Conservation (phyloP, 1,140 invertebrate species). For the Lepidurus couesii region DNA sequence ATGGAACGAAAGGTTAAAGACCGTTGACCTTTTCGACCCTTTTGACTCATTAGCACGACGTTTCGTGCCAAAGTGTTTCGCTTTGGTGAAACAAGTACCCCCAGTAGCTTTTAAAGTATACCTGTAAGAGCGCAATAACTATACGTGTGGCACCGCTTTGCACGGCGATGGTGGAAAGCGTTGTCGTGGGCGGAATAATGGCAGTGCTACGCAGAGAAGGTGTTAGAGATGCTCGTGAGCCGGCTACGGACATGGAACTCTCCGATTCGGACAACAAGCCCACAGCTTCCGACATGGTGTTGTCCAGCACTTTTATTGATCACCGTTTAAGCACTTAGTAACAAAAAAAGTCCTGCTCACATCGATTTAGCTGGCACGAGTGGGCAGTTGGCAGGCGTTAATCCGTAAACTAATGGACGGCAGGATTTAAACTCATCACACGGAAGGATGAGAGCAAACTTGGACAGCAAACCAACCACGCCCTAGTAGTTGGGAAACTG, state of each 20-base stretch:
- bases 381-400: neutral
- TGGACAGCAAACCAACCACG: neutral
- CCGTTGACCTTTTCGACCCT: neutral
- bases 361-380: neutral
- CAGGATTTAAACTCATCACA: neutral
- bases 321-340: neutral
- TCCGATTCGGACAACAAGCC: slow-evolving; percentile 30
- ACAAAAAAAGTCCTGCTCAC: neutral
- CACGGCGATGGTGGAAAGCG: slow-evolving; percentile 84
- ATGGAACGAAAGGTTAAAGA: neutral
- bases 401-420: neutral
- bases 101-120: slow-evolving; percentile 46
- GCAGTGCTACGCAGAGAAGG: slow-evolving; percentile 1
- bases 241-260: slow-evolving; percentile 26
- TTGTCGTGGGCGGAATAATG: slow-evolving; percentile 59
- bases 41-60: neutral
- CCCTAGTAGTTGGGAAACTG: slow-evolving; percentile 13
- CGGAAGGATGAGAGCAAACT: neutral
- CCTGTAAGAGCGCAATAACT: slow-evolving; percentile 82
- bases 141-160: slow-evolving; percentile 78
- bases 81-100: too few relatives aligned
- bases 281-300: neutral
- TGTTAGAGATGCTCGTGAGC: slow-evolving; percentile 36
- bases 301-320: neutral
- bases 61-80: neutral